phyloP scores from a whole-genome alignment of 2,113 vertebrate genomes.

The Dromaius novaehollandiae region DNA sequence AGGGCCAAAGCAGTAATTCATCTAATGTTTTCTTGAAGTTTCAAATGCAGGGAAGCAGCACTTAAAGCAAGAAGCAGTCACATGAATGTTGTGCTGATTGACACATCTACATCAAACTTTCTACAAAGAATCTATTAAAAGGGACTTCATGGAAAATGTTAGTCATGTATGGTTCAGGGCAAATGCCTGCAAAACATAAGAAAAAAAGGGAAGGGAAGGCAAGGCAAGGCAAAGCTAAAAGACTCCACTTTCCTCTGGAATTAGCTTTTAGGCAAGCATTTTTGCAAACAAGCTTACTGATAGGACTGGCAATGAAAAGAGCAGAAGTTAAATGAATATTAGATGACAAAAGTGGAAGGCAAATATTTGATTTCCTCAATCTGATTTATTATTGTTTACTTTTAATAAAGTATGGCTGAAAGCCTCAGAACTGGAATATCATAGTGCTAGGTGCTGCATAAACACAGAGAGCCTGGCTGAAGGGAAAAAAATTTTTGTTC shows the following conservation, averaged over 20 bases:
- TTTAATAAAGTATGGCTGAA: slow-evolving; percentile 56
- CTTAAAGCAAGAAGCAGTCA: neutral
- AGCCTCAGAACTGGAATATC: neutral
- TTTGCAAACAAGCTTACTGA: slow-evolving; percentile 1
- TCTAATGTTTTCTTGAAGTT: neutral
- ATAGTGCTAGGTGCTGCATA: neutral
- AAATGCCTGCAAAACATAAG: neutral
- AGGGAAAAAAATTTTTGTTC: neutral
- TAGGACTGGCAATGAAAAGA: neutral
- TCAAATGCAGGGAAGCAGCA: neutral
- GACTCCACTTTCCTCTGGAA: neutral
- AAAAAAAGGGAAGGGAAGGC: neutral
- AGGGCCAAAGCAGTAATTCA: neutral
- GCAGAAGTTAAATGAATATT: slow-evolving; percentile 35
- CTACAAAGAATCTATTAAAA: neutral
- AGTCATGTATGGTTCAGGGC: neutral
- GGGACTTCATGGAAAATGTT: neutral
- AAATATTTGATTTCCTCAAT: slow-evolving; percentile 59
- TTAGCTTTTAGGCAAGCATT: neutral
- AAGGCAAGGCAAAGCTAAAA: too few relatives aligned
- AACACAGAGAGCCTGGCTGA: neutral
- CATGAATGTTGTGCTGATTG: neutral
- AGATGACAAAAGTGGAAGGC: neutral
- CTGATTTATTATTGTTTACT: slow-evolving; percentile 61
- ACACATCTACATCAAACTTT: neutral